Percentiles rank a stretch among this genome's conserved stretches.
Conservation (phyloP, 2,888 invertebrate genomes). For the Nesidiocoris tenuis region DNA sequence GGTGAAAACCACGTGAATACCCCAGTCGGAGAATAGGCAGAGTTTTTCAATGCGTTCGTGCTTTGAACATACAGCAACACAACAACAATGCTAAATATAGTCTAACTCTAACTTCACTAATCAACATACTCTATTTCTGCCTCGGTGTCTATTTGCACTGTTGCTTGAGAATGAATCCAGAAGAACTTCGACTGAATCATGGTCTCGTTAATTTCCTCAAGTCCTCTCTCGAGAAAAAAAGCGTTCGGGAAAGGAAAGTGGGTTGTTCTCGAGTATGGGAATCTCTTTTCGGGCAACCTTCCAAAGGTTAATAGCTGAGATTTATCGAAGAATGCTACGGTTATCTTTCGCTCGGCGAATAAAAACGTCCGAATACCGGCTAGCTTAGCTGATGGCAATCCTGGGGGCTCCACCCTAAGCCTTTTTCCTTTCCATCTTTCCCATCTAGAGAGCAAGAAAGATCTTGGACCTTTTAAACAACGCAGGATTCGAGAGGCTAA, state of each 20-base stretch:
- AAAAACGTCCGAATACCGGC: slow-evolving; percentile 30
- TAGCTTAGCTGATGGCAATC: slow-evolving; percentile 41
- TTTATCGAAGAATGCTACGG: slow-evolving; percentile 41
- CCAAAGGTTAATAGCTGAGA: slow-evolving; percentile 42
- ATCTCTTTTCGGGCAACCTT: slow-evolving; percentile 29
- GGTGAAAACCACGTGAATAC: too few relatives aligned
- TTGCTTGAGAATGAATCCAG: too few relatives aligned
- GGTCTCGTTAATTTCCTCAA: neutral
- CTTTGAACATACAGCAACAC: too few relatives aligned
- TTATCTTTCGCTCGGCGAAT: slow-evolving; percentile 37
- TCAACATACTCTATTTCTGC: too few relatives aligned
- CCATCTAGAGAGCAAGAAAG: neutral
- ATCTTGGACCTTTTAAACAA: slow-evolving; percentile 35
- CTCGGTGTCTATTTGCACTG: too few relatives aligned
- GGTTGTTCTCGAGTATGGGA: neutral
- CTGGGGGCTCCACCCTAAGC: slow-evolving; percentile 31
- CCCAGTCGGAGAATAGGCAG: too few relatives aligned
- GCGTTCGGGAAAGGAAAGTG: neutral
- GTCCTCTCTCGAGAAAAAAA: neutral
- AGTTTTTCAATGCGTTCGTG: too few relatives aligned
- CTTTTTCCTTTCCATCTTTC: slow-evolving; percentile 21
- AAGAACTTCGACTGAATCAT: too few relatives aligned
- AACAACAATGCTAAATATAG: too few relatives aligned
- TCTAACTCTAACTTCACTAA: too few relatives aligned
- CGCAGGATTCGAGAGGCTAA: slow-evolving; percentile 10